phyloP scores from a whole-genome alignment of 2,888 invertebrate genomes.

The Drosophila subsilvestris region DNA sequence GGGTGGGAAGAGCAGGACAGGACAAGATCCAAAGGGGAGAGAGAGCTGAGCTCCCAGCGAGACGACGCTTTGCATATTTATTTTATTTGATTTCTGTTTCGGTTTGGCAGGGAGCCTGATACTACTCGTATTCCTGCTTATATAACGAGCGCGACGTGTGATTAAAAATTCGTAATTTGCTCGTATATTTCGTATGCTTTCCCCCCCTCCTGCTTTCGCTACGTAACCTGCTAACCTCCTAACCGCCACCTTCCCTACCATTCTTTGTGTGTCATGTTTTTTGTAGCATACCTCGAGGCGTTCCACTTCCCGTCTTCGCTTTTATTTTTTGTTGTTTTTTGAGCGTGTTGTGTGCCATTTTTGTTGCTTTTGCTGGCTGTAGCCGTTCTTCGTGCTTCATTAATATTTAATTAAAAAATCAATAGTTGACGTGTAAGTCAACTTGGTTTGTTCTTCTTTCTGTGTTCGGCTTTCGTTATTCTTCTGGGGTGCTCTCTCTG shows the following conservation, averaged over 20 bases:
- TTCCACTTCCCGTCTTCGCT: slow-evolving; percentile 34
- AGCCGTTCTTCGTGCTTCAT: slow-evolving; percentile 72
- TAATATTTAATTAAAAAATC: slow-evolving; percentile 83
- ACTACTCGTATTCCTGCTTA: slow-evolving; percentile 31
- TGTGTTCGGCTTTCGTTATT: slow-evolving; percentile 35
- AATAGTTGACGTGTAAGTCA: slow-evolving; percentile 79
- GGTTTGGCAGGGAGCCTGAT: slow-evolving; percentile 10
- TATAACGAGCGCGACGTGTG: slow-evolving; percentile 68
- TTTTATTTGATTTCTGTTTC: slow-evolving; percentile 73
- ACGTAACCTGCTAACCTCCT: slow-evolving; percentile 12
- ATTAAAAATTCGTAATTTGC: slow-evolving; percentile 70
- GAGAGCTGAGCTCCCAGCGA: slow-evolving; percentile 27
- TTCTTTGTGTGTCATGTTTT: slow-evolving; percentile 43
- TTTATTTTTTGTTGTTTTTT: slow-evolving; percentile 23
- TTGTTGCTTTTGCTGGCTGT: slow-evolving; percentile 21
- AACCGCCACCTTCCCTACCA: slow-evolving; percentile 21
- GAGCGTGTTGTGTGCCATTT: slow-evolving; percentile 45
- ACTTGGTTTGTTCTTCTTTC: slow-evolving; percentile 52
- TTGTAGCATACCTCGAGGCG: slow-evolving; percentile 51
- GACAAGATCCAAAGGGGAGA: slow-evolving; percentile 4
- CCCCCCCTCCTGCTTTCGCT: neutral
- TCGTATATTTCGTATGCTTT: slow-evolving; percentile 45
- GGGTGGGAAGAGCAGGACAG: slow-evolving; percentile 2
- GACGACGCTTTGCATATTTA: slow-evolving; percentile 78
- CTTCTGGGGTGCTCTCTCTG: neutral